Evolutionary conservation across 1,140 invertebrate species (phyloP).

Genomic region (Solenopsis invicta): DNA sequence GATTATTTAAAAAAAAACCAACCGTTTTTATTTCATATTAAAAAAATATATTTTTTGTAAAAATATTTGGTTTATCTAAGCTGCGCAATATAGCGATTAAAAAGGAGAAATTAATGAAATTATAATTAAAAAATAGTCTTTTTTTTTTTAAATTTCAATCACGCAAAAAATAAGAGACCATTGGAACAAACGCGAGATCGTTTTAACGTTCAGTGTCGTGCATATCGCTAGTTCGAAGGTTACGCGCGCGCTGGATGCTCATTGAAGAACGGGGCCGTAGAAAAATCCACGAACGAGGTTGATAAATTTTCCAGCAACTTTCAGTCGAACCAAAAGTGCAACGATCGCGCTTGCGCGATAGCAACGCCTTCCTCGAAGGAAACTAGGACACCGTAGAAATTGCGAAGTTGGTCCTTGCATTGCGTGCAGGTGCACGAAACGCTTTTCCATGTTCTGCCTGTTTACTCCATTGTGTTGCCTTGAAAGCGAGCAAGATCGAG

Average conservation of each 20-base stretch:
- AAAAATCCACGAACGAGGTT: constrained; percentile 64
- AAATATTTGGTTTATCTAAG: neutral
- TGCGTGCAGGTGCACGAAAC: constrained; percentile 69
- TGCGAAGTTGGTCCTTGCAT: constrained; percentile 60
- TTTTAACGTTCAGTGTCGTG: neutral
- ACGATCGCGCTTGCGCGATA: constrained; percentile 22
- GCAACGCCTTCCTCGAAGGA: constrained; percentile 21
- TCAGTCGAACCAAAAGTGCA: constrained; percentile 51
- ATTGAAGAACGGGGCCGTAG: constrained; percentile 32
- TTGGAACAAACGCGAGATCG: neutral
- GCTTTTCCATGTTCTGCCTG: constrained; percentile 62
- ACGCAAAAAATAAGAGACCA: neutral
- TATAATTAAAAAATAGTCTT: neutral
- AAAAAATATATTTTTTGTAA: neutral
- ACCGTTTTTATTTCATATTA: neutral
- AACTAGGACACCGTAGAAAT: constrained; percentile 74
- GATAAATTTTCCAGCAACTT: constrained; percentile 65
- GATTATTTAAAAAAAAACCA: neutral
- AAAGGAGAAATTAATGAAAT: neutral
- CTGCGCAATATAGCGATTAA: neutral
- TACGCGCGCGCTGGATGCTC: constrained; percentile 35
- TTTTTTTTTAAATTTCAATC: neutral
- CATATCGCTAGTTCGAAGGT: constrained; percentile 29
- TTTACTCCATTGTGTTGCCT: constrained; percentile 52
- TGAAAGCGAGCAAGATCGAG: constrained; percentile 1